These are phyloP conservation scores for Lophius piscatorius DNA, from an alignment of 2,113 vertebrate genomes.

Conservation along the genomic window DNA sequence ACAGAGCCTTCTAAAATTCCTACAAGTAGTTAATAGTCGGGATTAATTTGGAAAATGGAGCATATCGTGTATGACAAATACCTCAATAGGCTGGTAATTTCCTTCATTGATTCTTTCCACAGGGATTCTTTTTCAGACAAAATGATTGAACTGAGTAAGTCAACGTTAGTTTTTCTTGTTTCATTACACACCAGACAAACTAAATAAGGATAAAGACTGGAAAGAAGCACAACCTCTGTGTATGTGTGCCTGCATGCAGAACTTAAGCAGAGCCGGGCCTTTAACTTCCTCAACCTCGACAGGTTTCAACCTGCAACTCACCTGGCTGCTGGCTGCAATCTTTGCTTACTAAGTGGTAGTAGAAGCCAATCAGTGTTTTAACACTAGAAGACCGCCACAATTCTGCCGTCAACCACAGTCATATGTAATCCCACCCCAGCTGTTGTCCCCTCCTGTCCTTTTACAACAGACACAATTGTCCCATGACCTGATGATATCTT, in stretches of 20 bases:
- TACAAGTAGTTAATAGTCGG: conserved; percentile 50
- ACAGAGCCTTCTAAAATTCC: conserved; percentile 45
- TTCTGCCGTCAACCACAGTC: conserved; percentile 7
- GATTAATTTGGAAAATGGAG: conserved; percentile 68
- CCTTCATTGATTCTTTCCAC: conserved; percentile 51
- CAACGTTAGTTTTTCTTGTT: conserved; percentile 32
- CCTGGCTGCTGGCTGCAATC: conserved; percentile 44
- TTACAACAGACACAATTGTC: conserved; percentile 24
- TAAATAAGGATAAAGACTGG: conserved; percentile 12
- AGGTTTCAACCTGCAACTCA: conserved; percentile 63
- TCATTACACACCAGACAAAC: conserved; percentile 32
- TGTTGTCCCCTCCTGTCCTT: conserved; percentile 11
- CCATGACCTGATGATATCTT: conserved; percentile 18
- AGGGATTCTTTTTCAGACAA: conserved; percentile 40
- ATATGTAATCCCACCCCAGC: conserved; percentile 28
- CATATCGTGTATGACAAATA: conserved; percentile 55
- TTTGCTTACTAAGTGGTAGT: conserved; percentile 59
- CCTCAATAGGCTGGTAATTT: conserved; percentile 59
- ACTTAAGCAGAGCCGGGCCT: conserved; percentile 1
- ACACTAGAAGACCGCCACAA: conserved; percentile 20
- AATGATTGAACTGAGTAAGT: conserved; percentile 34
- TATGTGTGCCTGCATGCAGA: conserved; percentile 2
- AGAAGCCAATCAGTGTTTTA: conserved; percentile 52
- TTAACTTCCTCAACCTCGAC: conserved; percentile 46
- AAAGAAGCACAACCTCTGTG: conserved; percentile 1